A percentile compares a stretch with the other conserved stretches of the same genome.
Conservation (phyloP, 2,113 vertebrate genomes). For the Leptosomus discolor region DNA sequence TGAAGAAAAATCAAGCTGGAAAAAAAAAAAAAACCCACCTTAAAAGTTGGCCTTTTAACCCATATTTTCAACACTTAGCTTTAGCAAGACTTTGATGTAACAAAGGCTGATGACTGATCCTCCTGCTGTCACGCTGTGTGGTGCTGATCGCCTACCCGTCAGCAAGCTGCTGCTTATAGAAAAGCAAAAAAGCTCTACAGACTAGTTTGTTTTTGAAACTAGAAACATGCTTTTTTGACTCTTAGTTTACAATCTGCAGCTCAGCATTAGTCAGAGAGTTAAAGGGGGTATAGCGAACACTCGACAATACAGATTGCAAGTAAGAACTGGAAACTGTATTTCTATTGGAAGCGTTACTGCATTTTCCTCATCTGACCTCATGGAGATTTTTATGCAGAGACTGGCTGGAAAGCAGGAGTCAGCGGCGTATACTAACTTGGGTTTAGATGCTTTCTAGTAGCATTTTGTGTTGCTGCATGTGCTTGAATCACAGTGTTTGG, state of each 20-base stretch:
- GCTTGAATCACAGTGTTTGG: background rate
- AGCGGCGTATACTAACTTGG: accelerated
- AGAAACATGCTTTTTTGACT: background rate
- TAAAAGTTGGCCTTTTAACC: slow-evolving; percentile 79
- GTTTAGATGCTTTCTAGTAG: background rate
- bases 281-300: background rate
- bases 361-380: background rate
- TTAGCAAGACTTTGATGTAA: slow-evolving; percentile 74
- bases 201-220: slow-evolving; percentile 29
- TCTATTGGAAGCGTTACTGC: background rate
- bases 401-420: background rate
- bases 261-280: background rate
- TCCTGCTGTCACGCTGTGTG: slow-evolving; percentile 66
- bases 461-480: background rate
- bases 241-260: background rate
- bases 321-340: background rate
- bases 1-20: background rate
- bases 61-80: slow-evolving; percentile 82
- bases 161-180: background rate
- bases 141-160: slow-evolving; percentile 61
- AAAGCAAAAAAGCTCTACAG: background rate
- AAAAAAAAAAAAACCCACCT: background rate
- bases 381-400: background rate
- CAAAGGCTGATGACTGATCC: slow-evolving; percentile 80
- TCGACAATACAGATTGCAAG: background rate